Evolutionary conservation across 2,113 vertebrate genomes (phyloP).

Genomic region (Eurypyga helias): DNA sequence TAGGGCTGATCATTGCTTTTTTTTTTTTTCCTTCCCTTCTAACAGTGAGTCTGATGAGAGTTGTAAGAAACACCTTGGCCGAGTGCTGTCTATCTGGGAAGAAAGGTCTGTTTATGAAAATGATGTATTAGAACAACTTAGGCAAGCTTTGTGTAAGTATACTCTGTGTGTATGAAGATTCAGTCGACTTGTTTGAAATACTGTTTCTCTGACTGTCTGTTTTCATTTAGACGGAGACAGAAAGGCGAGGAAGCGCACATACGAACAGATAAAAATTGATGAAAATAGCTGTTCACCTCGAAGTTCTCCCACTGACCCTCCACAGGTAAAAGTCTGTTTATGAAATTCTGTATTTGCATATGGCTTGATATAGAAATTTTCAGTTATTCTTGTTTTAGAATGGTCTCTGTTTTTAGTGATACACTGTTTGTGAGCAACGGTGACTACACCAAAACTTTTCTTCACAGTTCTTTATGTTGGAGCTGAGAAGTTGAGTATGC

Average conservation of each 20-base stretch:
- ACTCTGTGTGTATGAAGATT: neutral
- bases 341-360: neutral
- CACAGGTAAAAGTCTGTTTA: conserved; percentile 83
- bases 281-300: conserved; percentile 86
- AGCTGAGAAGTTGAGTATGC: neutral
- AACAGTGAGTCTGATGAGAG: conserved; percentile 93
- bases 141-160: conserved; percentile 91
- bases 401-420: neutral
- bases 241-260: conserved; percentile 90
- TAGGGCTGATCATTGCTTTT: neutral
- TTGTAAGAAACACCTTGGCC: conserved; percentile 93
- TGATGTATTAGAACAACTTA: conserved; percentile 92
- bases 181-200: neutral
- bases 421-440: neutral
- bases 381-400: neutral
- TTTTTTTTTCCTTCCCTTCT: neutral
- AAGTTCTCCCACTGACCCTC: conserved; percentile 90
- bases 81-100: conserved; percentile 97
- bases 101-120: conserved; percentile 97
- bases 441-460: neutral
- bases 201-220: neutral
- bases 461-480: neutral
- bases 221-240: conserved; percentile 81
- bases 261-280: conserved; percentile 90
- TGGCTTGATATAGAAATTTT: neutral